Evolutionary conservation across 2,888 invertebrate genomes (phyloP), one percentile per base, ranked within the genome.

Genomic region (Cinara cedri): DNA sequence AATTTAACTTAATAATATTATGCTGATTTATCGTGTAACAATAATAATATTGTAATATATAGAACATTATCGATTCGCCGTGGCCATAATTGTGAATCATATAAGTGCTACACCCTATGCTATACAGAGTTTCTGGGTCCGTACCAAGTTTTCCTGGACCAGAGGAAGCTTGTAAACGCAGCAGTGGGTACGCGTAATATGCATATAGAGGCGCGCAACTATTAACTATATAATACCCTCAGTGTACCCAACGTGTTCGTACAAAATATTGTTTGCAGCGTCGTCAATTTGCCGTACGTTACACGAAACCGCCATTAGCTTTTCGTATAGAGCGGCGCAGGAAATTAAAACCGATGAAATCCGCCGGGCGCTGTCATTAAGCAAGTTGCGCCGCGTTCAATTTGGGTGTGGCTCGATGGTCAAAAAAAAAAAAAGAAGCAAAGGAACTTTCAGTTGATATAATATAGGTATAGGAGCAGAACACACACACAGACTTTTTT

Each of bases 241-340:
- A 34, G 26, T 26, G 16, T 9, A 19, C 34, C 14, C 9, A 19
- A 16, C 14, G 42, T 6, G 34, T 42, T 26, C 63, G 21, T 63
- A 54, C 34, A 21, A 65, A 75, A 68, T 57, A 68, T 68, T 66
- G 66, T 76, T 76, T 57, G 46, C 75, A 21, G 57, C 75, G 42
- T 65, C 65, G 65, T 57, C 76, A 14, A 44, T 76, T 57, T 55
- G 74, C 54, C 42, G 63, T 75, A 66, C 57, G 55, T 44, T 62
- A 72, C 76, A 76, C 76, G 76, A 24, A 76, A 76, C 68, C n/a
- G 19, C 76, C 76, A 76, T 76, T 76, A 76, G 46, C 55, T 76
- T 57, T 57, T 9, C 57, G 57, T 26, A n/a, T n/a, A 21, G 63
- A 14, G 42, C 34, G 34, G 55, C 68, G 57, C 76, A 76, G 76